phyloP scores from a whole-genome alignment of 2,888 invertebrate genomes.

The Chouioia cunea region DNA sequence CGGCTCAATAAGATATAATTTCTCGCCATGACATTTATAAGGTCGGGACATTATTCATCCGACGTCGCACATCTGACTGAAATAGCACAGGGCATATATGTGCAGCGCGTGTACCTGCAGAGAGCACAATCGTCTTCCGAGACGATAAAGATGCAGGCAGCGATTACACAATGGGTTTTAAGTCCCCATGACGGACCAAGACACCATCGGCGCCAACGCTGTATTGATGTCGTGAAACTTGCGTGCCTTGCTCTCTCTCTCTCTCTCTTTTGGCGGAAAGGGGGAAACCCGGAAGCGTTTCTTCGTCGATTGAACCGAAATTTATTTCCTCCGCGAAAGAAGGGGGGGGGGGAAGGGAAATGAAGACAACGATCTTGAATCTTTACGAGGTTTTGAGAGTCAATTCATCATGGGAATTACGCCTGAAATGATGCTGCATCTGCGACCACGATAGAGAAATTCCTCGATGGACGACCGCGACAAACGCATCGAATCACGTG shows the following conservation, averaged over 20 bases:
- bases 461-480: slow-evolving; percentile 12
- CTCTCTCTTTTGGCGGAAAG: background rate
- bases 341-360: background rate
- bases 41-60: slow-evolving; percentile 7
- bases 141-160: slow-evolving; percentile 9
- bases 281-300: slow-evolving; percentile 10
- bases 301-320: slow-evolving; percentile 49
- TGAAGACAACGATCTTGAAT: slow-evolving; percentile 48
- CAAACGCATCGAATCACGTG: background rate
- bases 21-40: background rate
- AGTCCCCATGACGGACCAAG: slow-evolving; percentile 41
- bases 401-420: slow-evolving; percentile 52
- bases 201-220: background rate
- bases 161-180: slow-evolving; percentile 57
- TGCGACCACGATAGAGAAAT: background rate
- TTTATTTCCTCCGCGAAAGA: slow-evolving; percentile 49
- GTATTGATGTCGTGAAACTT: background rate
- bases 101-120: background rate
- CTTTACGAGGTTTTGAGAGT: slow-evolving; percentile 58
- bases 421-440: slow-evolving; percentile 40
- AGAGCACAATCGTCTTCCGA: too few relatives aligned
- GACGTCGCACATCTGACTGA: too few relatives aligned
- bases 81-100: too few relatives aligned
- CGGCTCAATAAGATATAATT: slow-evolving; percentile 12
- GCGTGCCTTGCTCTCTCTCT: background rate